Evolutionary conservation across 1,140 invertebrate species (phyloP).

Genomic region (Tetramorium parvispinum): DNA sequence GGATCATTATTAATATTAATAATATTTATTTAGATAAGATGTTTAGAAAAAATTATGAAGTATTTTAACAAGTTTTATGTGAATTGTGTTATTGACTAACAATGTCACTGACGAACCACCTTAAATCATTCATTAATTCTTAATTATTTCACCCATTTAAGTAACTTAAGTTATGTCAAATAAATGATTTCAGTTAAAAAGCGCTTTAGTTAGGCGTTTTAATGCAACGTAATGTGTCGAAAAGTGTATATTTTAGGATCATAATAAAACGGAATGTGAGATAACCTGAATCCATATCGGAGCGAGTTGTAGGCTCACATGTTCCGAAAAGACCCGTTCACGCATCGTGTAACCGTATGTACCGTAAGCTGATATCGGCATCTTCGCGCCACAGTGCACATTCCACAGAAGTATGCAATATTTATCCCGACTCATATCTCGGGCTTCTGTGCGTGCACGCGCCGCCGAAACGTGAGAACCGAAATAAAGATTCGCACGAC

Average conservation of each 20-base stretch:
- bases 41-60: too few relatives aligned
- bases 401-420: conserved; percentile 70
- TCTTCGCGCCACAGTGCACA: conserved; percentile 62
- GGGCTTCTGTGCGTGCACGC: conserved; percentile 25
- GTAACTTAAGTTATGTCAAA: neutral
- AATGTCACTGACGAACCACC: too few relatives aligned
- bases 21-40: too few relatives aligned
- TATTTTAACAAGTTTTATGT: too few relatives aligned
- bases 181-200: neutral
- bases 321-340: conserved; percentile 47
- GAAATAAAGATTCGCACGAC: conserved; percentile 75
- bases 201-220: neutral
- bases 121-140: neutral
- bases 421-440: conserved; percentile 63
- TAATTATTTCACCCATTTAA: neutral
- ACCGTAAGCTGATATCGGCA: conserved; percentile 71
- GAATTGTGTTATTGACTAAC: too few relatives aligned
- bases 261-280: conserved; percentile 39
- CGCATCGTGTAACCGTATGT: conserved; percentile 15
- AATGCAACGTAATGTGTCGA: neutral
- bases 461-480: conserved; percentile 75
- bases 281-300: conserved; percentile 34
- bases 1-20: too few relatives aligned
- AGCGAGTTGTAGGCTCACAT: conserved; percentile 27
- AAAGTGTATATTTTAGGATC: conserved; percentile 4